Conservation (phyloP, 2,113 vertebrate genomes). For the Eclectus roratus region DNA sequence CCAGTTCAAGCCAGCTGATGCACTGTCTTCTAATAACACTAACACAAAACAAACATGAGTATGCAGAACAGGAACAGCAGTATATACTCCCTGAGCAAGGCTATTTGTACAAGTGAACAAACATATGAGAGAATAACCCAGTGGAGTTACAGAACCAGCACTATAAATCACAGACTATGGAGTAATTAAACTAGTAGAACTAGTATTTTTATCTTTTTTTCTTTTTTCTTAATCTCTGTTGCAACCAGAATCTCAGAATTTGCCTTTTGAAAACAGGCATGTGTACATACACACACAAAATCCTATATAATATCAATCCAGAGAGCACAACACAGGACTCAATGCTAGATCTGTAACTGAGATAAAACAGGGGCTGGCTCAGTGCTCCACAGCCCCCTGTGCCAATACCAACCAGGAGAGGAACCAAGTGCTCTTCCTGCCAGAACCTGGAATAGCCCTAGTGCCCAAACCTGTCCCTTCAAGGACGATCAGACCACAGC, state of each 20-base stretch:
- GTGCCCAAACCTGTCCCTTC: neutral
- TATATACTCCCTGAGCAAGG: neutral
- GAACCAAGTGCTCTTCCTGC: neutral
- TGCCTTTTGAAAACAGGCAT: neutral
- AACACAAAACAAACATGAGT: neutral
- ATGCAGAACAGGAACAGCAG: neutral
- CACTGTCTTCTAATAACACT: neutral
- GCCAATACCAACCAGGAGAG: neutral
- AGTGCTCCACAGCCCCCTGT: neutral
- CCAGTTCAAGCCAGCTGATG: neutral
- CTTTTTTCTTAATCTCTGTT: neutral
- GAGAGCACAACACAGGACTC: neutral
- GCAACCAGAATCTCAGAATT: neutral
- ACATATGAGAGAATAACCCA: neutral
- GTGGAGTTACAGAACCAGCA: neutral
- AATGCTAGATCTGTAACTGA: neutral
- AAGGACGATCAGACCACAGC: neutral
- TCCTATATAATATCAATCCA: neutral
- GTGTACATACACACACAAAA: neutral
- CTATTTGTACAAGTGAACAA: neutral
- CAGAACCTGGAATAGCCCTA: neutral
- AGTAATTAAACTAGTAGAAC: neutral
- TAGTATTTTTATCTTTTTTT: neutral
- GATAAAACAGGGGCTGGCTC: neutral
- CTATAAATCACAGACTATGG: neutral